Percentiles rank a stretch among this genome's conserved stretches.
These are phyloP conservation scores for Chrysolina haemoptera DNA, from an alignment of 2,888 invertebrate genomes.

Conservation along the genomic window DNA sequence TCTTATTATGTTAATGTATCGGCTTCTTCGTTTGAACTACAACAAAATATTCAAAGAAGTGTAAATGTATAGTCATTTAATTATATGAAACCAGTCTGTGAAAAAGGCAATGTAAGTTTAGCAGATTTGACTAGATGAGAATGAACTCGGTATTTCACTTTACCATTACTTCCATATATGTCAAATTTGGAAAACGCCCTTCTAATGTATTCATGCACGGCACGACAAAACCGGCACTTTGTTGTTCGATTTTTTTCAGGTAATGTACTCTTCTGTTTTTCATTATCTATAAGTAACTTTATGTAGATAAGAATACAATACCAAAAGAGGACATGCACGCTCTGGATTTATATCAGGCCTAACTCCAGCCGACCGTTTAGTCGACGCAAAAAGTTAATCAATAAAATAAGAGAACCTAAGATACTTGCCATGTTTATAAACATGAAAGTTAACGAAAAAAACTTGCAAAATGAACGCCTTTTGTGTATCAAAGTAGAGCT, in stretches of 20 bases:
- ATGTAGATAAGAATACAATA: constrained; percentile 9
- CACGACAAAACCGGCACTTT: not conserved
- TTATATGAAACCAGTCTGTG: too few species aligned
- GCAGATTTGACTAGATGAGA: too few species aligned
- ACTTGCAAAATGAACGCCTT: constrained; percentile 7
- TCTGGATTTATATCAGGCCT: constrained; percentile 35
- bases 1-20: too few species aligned
- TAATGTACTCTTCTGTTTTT: not conserved
- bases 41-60: too few species aligned
- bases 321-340: constrained; percentile 41
- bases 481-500: constrained; percentile 4
- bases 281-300: constrained; percentile 2
- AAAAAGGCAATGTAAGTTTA: too few species aligned
- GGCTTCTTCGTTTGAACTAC: too few species aligned
- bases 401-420: constrained; percentile 11
- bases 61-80: too few species aligned
- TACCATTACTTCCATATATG: too few species aligned
- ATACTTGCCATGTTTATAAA: constrained; percentile 8
- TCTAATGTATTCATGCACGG: not conserved
- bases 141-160: too few species aligned
- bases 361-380: constrained; percentile 21
- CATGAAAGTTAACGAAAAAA: constrained; percentile 18
- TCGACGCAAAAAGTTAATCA: constrained; percentile 21
- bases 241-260: not conserved
- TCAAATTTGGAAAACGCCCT: too few species aligned